These are phyloP conservation scores for Xylota segnis DNA, from an alignment of 2,888 invertebrate genomes.

Conservation along the genomic window DNA sequence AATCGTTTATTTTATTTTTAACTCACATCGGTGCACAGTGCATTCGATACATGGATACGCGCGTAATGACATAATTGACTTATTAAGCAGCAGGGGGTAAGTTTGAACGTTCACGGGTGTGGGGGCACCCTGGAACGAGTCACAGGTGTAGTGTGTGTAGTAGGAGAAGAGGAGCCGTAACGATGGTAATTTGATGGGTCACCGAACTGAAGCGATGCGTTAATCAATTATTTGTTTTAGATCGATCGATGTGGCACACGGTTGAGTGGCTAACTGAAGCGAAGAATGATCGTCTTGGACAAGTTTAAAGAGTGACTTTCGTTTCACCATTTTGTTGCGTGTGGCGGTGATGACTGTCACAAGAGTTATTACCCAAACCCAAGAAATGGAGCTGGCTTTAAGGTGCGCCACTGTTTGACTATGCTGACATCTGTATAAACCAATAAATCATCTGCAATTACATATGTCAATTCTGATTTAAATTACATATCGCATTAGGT, in stretches of 20 bases:
- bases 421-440: no score
- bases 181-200: constrained; percentile 51
- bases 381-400: not conserved
- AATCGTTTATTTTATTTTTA: constrained; percentile 43
- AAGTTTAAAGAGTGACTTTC: not conserved
- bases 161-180: not conserved
- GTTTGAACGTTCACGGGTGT: not conserved
- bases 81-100: constrained; percentile 46
- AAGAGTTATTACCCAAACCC: not conserved
- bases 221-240: constrained; percentile 61
- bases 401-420: no score
- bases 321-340: constrained; percentile 25
- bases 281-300: constrained; percentile 25
- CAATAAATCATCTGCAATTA: no score
- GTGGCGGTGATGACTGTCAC: constrained; percentile 1
- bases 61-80: constrained; percentile 61
- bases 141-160: constrained; percentile 35
- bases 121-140: constrained; percentile 14
- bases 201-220: constrained; percentile 40
- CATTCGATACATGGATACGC: constrained; percentile 23
- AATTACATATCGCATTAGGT: no score
- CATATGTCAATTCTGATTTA: no score
- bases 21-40: constrained; percentile 39
- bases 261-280: constrained; percentile 9
- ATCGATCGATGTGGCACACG: constrained; percentile 26